phyloP scores from a whole-genome alignment of 53 echinoderm and acorn worm genomes.

The Actinopyga echinites region DNA sequence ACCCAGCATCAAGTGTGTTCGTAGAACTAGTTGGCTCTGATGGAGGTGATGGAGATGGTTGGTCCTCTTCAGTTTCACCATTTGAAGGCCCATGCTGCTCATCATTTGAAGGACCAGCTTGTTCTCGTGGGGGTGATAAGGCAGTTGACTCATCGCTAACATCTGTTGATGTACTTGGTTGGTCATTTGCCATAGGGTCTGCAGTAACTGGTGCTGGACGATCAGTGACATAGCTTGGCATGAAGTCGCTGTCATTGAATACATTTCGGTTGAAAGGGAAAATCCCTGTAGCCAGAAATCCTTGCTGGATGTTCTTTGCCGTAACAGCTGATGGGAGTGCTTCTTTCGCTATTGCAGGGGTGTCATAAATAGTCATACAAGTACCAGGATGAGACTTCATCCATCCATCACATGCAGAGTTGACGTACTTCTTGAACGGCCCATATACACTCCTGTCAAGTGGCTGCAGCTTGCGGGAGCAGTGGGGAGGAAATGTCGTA shows the following conservation, averaged over 20 bases:
- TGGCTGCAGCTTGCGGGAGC: slow-evolving; percentile 24
- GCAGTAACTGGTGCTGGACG: slow-evolving; percentile 5
- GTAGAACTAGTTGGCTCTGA: background rate
- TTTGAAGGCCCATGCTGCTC: background rate
- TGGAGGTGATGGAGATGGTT: background rate
- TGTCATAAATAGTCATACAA: slow-evolving; percentile 32
- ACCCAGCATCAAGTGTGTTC: background rate
- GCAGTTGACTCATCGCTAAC: background rate
- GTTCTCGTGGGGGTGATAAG: background rate
- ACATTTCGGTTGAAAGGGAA: slow-evolving; percentile 20
- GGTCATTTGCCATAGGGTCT: background rate
- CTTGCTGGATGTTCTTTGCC: background rate
- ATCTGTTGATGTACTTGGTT: slow-evolving; percentile 1
- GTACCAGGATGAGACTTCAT: slow-evolving; percentile 27
- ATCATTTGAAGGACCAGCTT: background rate
- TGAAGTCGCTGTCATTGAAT: slow-evolving; percentile 16
- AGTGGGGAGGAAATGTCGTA: slow-evolving; percentile 21
- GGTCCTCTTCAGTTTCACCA: background rate
- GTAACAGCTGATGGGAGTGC: background rate
- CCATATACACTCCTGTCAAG: slow-evolving; percentile 35
- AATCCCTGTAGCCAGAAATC: slow-evolving; percentile 13
- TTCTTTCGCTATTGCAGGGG: slow-evolving; percentile 16
- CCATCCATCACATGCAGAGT: slow-evolving; percentile 36
- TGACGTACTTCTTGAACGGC: background rate
- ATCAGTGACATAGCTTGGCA: slow-evolving; percentile 15